Conservation (phyloP, 2,113 vertebrate species). For the Macquaria australasica region DNA sequence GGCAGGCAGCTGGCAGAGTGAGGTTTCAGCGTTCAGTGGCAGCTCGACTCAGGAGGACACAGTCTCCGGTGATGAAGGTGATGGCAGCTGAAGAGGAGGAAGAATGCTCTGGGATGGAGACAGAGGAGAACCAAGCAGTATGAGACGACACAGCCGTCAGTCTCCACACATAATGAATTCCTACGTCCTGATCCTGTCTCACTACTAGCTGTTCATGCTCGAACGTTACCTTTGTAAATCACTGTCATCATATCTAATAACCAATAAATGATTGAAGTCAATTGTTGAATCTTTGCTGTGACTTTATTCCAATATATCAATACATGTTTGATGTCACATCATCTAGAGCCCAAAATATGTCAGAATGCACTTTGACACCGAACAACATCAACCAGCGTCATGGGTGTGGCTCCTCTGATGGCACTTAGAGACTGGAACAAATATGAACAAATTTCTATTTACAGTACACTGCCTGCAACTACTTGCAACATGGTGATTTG, state of each 20-base stretch:
- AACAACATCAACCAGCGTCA: slow-evolving; percentile 4
- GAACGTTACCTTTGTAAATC: slow-evolving; percentile 25
- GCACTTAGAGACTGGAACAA: slow-evolving; percentile 25
- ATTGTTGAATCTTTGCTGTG: not conserved
- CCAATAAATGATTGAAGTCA: slow-evolving; percentile 63
- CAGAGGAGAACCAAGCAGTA: slow-evolving; percentile 36
- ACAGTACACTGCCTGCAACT: slow-evolving; percentile 1
- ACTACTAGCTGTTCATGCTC: not conserved
- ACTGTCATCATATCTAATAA: slow-evolving; percentile 28
- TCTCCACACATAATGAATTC: slow-evolving; percentile 22
- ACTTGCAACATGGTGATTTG: slow-evolving; percentile 34
- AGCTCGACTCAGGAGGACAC: slow-evolving; percentile 57
- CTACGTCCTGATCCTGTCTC: slow-evolving; percentile 4
- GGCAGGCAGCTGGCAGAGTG: slow-evolving; percentile 16
- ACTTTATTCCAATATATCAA: slow-evolving; percentile 12
- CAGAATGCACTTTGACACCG: not conserved
- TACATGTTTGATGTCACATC: not conserved
- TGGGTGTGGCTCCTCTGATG: slow-evolving; percentile 31
- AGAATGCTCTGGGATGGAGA: slow-evolving; percentile 72
- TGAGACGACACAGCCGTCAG: slow-evolving; percentile 23
- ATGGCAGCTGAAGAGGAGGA: slow-evolving; percentile 65
- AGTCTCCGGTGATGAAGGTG: slow-evolving; percentile 18
- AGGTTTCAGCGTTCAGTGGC: slow-evolving; percentile 69
- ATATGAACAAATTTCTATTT: slow-evolving; percentile 48
- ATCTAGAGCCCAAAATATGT: slow-evolving; percentile 1